Evolutionary conservation across 2,113 vertebrate genomes (phyloP).

Genomic region (Echinops telfairi): DNA sequence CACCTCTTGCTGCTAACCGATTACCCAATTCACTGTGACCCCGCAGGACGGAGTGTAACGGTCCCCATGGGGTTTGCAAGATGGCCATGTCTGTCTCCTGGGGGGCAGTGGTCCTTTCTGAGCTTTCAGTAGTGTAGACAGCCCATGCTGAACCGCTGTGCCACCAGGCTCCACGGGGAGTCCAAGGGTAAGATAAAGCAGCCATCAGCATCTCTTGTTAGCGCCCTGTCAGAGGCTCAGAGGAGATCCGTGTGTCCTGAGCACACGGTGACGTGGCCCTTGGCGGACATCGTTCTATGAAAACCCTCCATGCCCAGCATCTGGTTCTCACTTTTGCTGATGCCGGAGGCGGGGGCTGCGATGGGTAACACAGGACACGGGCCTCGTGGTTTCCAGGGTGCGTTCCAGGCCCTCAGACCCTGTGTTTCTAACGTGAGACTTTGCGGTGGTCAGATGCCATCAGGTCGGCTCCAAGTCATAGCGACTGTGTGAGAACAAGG

Average conservation of each 20-base stretch:
- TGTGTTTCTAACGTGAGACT: too few relatives aligned
- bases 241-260: too few relatives aligned
- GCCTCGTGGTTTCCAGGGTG: slow-evolving; percentile 75
- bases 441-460: too few relatives aligned
- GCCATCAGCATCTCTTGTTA: slow-evolving; percentile 71
- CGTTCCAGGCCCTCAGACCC: slow-evolving; percentile 70
- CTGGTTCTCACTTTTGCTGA: slow-evolving; percentile 80
- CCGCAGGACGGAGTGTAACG: background rate
- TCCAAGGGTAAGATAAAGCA: slow-evolving; percentile 50
- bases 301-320: too few relatives aligned
- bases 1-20: background rate
- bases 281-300: too few relatives aligned
- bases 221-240: slow-evolving; percentile 39
- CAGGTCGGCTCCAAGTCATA: too few relatives aligned
- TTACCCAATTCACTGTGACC: background rate
- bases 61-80: background rate
- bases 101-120: background rate
- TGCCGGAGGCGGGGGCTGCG: slow-evolving; percentile 64
- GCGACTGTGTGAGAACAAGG: too few relatives aligned
- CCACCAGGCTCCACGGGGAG: background rate
- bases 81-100: background rate
- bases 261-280: too few relatives aligned
- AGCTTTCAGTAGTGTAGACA: too few relatives aligned
- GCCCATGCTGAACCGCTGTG: too few relatives aligned
- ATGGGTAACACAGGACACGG: slow-evolving; percentile 54